These are phyloP conservation scores for Incurvaria masculella DNA, from an alignment of 2,888 invertebrate species.

Conservation along the genomic window DNA sequence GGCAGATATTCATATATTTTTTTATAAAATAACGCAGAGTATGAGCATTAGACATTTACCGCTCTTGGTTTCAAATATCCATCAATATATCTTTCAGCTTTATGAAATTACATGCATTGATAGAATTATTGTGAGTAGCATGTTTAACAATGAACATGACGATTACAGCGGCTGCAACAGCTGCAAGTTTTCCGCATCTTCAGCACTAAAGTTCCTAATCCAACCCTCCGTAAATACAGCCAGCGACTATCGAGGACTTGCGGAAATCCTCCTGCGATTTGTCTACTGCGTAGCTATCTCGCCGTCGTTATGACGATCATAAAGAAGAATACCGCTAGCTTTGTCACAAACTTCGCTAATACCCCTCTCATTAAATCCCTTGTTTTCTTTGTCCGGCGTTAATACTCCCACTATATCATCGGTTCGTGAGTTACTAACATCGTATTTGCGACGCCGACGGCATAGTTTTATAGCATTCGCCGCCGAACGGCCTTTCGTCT, in stretches of 20 bases:
- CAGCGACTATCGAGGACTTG: conserved; percentile 2
- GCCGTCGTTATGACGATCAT: conserved; percentile 14
- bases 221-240: conserved; percentile 16
- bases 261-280: conserved; percentile 11
- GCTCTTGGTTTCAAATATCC: no score
- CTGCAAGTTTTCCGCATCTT: no score
- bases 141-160: no score
- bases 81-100: no score
- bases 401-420: neutral
- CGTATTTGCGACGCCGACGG: neutral
- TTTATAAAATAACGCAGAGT: no score
- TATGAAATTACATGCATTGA: no score
- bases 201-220: neutral
- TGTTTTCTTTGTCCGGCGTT: conserved; percentile 15
- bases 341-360: conserved; percentile 17
- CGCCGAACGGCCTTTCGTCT: no score
- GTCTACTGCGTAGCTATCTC: conserved; percentile 6
- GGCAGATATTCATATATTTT: no score
- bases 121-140: no score
- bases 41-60: no score
- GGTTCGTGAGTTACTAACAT: neutral
- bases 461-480: neutral
- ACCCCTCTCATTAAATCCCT: conserved; percentile 16
- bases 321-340: conserved; percentile 19
- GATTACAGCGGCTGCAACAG: no score